These are phyloP conservation scores for Hippocampus mohnikei DNA, from an alignment of 2,113 vertebrate genomes.

Conservation along the genomic window DNA sequence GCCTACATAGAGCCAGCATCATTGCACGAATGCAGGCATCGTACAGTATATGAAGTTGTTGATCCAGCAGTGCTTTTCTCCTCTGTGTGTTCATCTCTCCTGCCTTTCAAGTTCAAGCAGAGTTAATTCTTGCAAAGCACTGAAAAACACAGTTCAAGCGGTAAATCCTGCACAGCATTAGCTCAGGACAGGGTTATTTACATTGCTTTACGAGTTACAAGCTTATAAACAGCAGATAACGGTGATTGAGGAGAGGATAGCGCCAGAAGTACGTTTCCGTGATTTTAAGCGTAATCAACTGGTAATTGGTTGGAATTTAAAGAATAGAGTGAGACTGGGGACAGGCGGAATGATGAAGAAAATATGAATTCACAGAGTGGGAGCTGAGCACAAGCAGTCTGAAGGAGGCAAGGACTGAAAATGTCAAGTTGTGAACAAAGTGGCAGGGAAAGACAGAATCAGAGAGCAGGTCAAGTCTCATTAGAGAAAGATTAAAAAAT, in stretches of 20 bases:
- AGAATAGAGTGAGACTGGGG: slow-evolving; percentile 42
- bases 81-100: slow-evolving; percentile 43
- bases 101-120: slow-evolving; percentile 42
- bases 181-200: slow-evolving; percentile 56
- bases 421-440: slow-evolving; percentile 6
- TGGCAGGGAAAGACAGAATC: slow-evolving; percentile 5
- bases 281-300: slow-evolving; percentile 50
- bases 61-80: slow-evolving; percentile 39
- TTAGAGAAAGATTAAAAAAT: slow-evolving; percentile 41
- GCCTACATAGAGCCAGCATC: slow-evolving; percentile 1
- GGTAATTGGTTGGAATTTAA: slow-evolving; percentile 56
- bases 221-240: slow-evolving; percentile 61
- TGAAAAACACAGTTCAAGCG: slow-evolving; percentile 45
- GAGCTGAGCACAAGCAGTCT: slow-evolving; percentile 19
- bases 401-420: slow-evolving; percentile 6
- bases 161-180: slow-evolving; percentile 66
- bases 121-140: slow-evolving; percentile 44
- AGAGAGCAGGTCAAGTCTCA: slow-evolving; percentile 42
- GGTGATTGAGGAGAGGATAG: slow-evolving; percentile 59
- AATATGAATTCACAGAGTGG: slow-evolving; percentile 40
- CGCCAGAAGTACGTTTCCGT: slow-evolving; percentile 50
- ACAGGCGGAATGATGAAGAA: slow-evolving; percentile 10
- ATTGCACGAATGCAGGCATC: slow-evolving; percentile 33
- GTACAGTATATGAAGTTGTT: slow-evolving; percentile 19
- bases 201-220: slow-evolving; percentile 11